Conservation (phyloP, 1,140 invertebrate genomes). For the Drosophila arawakana region DNA sequence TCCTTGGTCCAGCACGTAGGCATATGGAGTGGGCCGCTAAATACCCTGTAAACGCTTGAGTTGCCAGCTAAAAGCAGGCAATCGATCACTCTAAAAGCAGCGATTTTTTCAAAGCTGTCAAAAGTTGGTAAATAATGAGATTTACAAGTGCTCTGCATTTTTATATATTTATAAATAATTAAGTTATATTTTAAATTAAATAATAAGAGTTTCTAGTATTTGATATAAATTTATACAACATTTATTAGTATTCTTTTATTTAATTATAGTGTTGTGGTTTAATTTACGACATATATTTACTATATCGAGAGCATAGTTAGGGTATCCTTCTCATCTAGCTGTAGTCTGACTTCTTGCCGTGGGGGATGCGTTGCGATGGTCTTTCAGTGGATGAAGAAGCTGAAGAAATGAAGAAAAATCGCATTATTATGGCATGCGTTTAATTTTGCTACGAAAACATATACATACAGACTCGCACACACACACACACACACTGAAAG, state of each 20-base stretch:
- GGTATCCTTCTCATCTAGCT: slow-evolving; percentile 5
- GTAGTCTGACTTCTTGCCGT: slow-evolving; percentile 36
- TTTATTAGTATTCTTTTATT: too few species aligned
- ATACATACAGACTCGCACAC: slow-evolving; percentile 12
- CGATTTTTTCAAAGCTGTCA: too few species aligned
- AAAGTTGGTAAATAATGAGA: too few species aligned
- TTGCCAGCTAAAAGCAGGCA: neutral
- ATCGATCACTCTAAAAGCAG: too few species aligned
- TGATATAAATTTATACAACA: too few species aligned
- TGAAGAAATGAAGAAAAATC: slow-evolving; percentile 63
- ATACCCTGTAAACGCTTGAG: slow-evolving; percentile 22
- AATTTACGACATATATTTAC: too few species aligned
- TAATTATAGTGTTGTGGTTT: too few species aligned
- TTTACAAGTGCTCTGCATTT: too few species aligned
- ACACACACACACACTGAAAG: neutral
- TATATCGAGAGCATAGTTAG: neutral
- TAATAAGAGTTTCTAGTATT: too few species aligned
- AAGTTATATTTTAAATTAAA: too few species aligned
- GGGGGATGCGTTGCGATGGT: slow-evolving; percentile 11
- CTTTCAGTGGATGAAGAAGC: neutral
- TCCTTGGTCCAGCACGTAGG: slow-evolving; percentile 1
- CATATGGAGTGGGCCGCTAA: neutral
- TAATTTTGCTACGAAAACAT: slow-evolving; percentile 68
- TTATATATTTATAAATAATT: too few species aligned
- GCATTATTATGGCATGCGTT: slow-evolving; percentile 77